phyloP scores from a whole-genome alignment of 2,797 vertebrate genomes.

The Neopelma chrysocephalum region DNA sequence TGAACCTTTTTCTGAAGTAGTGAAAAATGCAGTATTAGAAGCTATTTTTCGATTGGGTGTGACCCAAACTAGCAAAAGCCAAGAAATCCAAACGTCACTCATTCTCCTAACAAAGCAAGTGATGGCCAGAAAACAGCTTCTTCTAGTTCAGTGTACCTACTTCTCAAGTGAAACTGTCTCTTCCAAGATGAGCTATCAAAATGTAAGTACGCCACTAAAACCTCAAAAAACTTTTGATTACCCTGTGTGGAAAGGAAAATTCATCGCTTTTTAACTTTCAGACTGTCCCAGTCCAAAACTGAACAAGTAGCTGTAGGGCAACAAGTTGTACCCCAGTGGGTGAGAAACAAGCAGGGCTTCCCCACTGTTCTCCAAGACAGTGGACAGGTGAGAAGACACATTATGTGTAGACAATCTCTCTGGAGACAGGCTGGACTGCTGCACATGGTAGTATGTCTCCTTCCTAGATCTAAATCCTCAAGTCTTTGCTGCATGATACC shows the following conservation, averaged over 20 bases:
- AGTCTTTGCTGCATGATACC: not conserved
- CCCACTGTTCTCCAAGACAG: not conserved
- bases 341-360: not conserved
- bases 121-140: not conserved
- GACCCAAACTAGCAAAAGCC: not conserved
- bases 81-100: not conserved
- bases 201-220: not conserved
- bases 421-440: not conserved
- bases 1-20: not conserved
- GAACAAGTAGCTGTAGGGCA: not conserved
- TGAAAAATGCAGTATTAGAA: not conserved
- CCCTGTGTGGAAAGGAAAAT: not conserved
- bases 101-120: not conserved
- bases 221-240: not conserved
- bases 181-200: not conserved
- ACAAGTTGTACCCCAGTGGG: not conserved
- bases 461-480: not conserved
- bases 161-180: not conserved
- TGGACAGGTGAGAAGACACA: rapidly evolving
- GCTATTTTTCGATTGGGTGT: not conserved
- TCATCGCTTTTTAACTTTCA: not conserved
- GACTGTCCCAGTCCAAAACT: not conserved
- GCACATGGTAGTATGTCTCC: not conserved
- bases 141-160: not conserved
- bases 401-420: not conserved